These are phyloP conservation scores for Edolisoma coerulescens DNA, from an alignment of 2,113 vertebrate species.

Conservation along the genomic window DNA sequence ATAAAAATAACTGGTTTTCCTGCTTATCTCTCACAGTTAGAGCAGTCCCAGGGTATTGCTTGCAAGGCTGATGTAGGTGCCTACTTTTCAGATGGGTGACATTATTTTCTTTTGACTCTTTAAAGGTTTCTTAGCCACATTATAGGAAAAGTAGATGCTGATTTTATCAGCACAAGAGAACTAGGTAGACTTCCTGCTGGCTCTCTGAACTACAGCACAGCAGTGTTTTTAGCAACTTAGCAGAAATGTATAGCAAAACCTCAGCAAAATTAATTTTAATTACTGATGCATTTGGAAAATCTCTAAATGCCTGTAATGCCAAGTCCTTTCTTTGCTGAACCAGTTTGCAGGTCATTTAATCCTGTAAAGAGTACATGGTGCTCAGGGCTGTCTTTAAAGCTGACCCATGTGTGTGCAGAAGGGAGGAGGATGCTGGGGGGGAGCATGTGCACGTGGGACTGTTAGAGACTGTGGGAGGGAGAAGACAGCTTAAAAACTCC, in stretches of 20 bases:
- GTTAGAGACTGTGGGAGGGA: background rate
- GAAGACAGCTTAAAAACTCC: background rate
- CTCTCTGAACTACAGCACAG: background rate
- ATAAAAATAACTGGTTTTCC: constrained; percentile 29
- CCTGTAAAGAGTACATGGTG: background rate
- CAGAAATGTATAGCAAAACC: background rate
- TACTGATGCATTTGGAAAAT: constrained; percentile 11
- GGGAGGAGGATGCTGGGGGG: background rate
- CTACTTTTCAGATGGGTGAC: background rate
- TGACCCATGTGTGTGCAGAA: accelerated
- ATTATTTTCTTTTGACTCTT: background rate
- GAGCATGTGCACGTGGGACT: accelerated
- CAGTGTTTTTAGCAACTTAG: background rate
- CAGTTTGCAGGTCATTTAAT: background rate
- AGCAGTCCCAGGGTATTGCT: background rate
- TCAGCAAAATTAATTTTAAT: constrained; percentile 14
- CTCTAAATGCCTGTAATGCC: background rate
- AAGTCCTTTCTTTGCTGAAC: background rate
- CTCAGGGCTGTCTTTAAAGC: background rate
- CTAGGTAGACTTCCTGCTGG: background rate
- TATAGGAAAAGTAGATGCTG: background rate
- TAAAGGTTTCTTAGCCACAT: background rate
- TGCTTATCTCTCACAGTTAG: background rate
- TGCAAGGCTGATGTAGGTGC: background rate
- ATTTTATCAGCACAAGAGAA: background rate